Evolutionary conservation across 2,113 vertebrate genomes (phyloP), one percentile per base, ranked within the genome.

Genomic region (Thamnaconus septentrionalis): DNA sequence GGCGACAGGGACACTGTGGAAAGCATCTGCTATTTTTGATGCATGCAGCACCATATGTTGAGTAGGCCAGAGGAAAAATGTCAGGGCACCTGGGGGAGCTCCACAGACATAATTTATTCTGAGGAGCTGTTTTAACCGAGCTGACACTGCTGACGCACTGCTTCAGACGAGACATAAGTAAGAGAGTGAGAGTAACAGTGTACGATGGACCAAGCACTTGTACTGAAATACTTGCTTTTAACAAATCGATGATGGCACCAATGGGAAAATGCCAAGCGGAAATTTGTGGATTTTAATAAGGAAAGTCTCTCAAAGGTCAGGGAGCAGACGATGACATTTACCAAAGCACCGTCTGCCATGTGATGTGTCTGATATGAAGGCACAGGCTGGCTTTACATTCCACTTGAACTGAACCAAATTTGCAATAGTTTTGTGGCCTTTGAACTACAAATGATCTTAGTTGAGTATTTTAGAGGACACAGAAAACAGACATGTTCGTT

Each of bases 1-100:
- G 18, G 18, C 18, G 18, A 71, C 5, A 66, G 67, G 18, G 82
- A 73, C 84, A 69, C 73, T 60, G 70, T 86, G 85, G 80, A 73
- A 41, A 66, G 1, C 0, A 64, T 45, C 7, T 10, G 61, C 66
- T 41, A 67, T 8, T 59, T 49, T 61, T 71, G 6, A 45, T 43
- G 9, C 55, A 62, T 3, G 4, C 57, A 43, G 39, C 46, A 41
- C n/a, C 12, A 55, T 49, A n/a, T 64, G 45, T 44, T 44, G 12
- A 59, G 10, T 0, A 3, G 18, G 39, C n/a, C 11, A 47, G 62
- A 44, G 3, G 42, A 54, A 41, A 59, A 77, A 75, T 44, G 55
- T 46, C 31, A 53, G 44, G 12, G 3, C 56, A 55, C 49, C 11
- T 31, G 46, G 59, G 43, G 41, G 8, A 59, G 10, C 4, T 45